Conservation (phyloP, 2,888 invertebrate species). For the Watsonalla binaria region DNA sequence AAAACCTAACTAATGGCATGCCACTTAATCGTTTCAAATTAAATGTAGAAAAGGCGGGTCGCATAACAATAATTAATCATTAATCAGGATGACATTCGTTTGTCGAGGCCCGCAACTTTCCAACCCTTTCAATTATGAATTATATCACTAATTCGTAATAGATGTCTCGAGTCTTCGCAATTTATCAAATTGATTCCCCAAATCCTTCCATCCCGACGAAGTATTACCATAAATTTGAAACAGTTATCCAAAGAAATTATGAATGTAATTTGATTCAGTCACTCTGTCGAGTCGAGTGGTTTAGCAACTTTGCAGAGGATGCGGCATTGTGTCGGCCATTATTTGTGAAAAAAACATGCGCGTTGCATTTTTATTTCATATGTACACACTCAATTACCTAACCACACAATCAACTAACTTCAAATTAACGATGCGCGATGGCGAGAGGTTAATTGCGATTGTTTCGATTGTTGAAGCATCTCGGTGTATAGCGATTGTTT, state of each 20-base stretch:
- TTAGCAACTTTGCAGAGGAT: constrained; percentile 7
- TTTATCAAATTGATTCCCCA: constrained; percentile 73
- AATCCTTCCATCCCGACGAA: constrained; percentile 50
- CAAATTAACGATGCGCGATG: too few relatives aligned
- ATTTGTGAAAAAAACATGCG: too few relatives aligned
- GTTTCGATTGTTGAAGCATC: too few relatives aligned
- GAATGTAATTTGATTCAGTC: constrained; percentile 61
- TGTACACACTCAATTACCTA: too few relatives aligned
- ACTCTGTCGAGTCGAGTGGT: constrained; percentile 21
- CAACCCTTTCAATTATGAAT: constrained; percentile 75
- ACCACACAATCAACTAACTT: too few relatives aligned
- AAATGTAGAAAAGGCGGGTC: constrained; percentile 25
- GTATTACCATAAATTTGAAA: constrained; percentile 68
- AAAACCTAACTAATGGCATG: constrained; percentile 16
- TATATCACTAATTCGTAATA: constrained; percentile 74
- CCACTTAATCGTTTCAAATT: constrained; percentile 28
- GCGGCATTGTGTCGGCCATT: neutral
- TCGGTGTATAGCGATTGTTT: too few relatives aligned
- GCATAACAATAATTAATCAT: constrained; percentile 77
- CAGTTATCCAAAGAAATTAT: constrained; percentile 66
- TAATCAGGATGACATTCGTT: constrained; percentile 69
- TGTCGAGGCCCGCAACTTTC: constrained; percentile 59
- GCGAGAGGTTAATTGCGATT: too few relatives aligned
- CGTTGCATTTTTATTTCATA: too few relatives aligned
- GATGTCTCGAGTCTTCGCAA: constrained; percentile 66